Base-by-base conservation (phyloP, 2,888 invertebrate genomes). In the Drosophila melanocephala region DNA sequence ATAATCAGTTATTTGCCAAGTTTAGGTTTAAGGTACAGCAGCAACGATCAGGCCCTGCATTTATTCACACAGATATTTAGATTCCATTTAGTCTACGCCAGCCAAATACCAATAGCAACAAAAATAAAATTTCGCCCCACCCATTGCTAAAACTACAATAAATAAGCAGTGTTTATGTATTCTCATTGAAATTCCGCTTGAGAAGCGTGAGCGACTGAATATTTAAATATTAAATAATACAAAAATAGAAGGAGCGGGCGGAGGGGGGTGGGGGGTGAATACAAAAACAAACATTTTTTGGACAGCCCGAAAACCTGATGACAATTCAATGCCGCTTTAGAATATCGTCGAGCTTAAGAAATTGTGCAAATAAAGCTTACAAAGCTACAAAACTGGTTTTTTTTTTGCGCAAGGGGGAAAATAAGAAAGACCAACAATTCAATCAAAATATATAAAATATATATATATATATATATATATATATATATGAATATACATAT, bases 151-250 rank as follows among this genome's bases (percentile, higher is more conserved):
- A 50, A 12, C 55, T 57, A 35, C 35, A 55, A 60, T 58, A 65
- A 64, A 58, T n/a, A 50, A 37, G 26, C 37, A 37, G 74, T 53
- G 67, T 74, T 74, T 77, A 71, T 71, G 53, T 56, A 68, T 64
- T 64, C 75, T 73, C 65, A 74, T 84, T 76, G 59, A 53, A 63
- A 76, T 86, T 88, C 89, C 52, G 52, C 26, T 51, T 57, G 65
- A 69, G 57, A 53, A 59, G 26, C 71, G 51, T 42, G 39, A 3
- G 30, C 39, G 70, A 55, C 73, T 76, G 80, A 76, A 84, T 87
- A 72, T 79, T 79, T 77, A 79, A 84, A 77, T 79, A 65, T 79
- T 79, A 58, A 74, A 71, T 72, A 86, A 83, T 63, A 59, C 62
- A 19, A 58, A 67, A 75, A 66, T 52, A 64, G 28, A 4, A 19